A percentile compares a stretch with the other conserved stretches of the same genome.
Conservation (phyloP, 2,113 vertebrate genomes). For the Nothocercus nigrocapillus region DNA sequence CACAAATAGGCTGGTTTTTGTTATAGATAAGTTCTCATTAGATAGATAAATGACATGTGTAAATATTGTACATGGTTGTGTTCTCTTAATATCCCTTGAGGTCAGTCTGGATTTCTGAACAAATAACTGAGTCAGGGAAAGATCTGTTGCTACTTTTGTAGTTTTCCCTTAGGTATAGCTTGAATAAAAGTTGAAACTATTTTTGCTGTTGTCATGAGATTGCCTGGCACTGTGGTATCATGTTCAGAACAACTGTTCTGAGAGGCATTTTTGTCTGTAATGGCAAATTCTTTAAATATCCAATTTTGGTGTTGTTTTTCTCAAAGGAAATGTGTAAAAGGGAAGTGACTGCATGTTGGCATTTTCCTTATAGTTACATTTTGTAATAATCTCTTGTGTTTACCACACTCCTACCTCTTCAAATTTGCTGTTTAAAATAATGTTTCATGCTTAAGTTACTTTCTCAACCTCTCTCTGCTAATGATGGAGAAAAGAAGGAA, state of each 20-base stretch:
- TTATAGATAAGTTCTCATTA: not conserved
- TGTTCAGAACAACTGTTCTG: not conserved
- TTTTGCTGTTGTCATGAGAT: not conserved
- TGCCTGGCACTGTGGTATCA: not conserved
- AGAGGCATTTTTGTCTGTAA: not conserved
- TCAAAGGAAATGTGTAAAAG: not conserved
- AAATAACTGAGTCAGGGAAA: not conserved
- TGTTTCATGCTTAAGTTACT: not conserved
- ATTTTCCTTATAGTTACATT: not conserved
- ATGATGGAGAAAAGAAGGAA: constrained; percentile 3
- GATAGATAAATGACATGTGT: not conserved
- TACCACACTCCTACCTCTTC: not conserved
- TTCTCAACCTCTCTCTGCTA: constrained; percentile 4
- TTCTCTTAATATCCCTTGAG: not conserved
- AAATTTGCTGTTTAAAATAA: not conserved
- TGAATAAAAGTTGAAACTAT: not conserved
- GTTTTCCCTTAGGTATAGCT: not conserved
- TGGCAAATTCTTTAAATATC: not conserved
- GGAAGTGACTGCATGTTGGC: not conserved
- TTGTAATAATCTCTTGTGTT: not conserved
- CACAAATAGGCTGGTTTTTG: not conserved
- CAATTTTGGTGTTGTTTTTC: not conserved
- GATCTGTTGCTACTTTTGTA: not conserved
- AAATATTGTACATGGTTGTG: not conserved
- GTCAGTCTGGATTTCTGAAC: not conserved